A percentile compares a stretch with the other conserved stretches of the same genome.
phyloP scores from a whole-genome alignment of 2,888 invertebrate species.

The Tetropium fuscum region DNA sequence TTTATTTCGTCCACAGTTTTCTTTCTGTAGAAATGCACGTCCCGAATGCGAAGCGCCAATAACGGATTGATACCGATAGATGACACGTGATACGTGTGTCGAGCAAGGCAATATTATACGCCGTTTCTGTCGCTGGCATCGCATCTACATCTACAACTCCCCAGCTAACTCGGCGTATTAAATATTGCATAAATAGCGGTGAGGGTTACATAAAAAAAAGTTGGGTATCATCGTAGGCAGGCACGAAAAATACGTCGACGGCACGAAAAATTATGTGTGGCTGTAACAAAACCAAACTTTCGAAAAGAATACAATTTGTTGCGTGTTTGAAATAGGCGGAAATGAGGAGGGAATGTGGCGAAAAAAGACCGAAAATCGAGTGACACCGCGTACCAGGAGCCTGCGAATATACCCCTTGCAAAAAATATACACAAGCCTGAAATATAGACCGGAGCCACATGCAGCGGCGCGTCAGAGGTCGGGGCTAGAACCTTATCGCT shows the following conservation, averaged over 20 bases:
- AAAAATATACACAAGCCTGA: conserved; percentile 54
- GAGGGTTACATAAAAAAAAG: conserved; percentile 36
- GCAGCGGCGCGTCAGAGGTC: conserved; percentile 28
- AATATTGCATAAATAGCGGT: conserved; percentile 45
- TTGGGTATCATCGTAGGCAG: conserved; percentile 44
- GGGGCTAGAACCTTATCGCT: no score
- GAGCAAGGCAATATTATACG: no score
- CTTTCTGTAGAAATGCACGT: no score
- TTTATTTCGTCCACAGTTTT: no score
- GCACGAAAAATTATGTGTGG: conserved; percentile 59
- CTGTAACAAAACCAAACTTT: conserved; percentile 55
- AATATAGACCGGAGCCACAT: conserved; percentile 59
- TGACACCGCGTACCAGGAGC: conserved; percentile 63
- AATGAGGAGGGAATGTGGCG: conserved; percentile 59
- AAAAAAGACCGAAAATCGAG: conserved; percentile 61
- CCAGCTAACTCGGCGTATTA: conserved; percentile 17
- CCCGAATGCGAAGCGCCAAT: no score
- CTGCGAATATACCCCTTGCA: conserved; percentile 31
- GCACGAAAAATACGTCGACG: conserved; percentile 55
- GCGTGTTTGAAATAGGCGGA: conserved; percentile 60
- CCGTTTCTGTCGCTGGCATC: neutral
- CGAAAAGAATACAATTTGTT: conserved; percentile 50
- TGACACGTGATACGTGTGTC: no score
- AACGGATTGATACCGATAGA: no score
- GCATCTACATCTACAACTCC: conserved; percentile 29